Percentiles rank a stretch among this genome's conserved stretches.
Evolutionary conservation across 1,140 invertebrate genomes (phyloP).

Genomic region (Drosophila setifemur): DNA sequence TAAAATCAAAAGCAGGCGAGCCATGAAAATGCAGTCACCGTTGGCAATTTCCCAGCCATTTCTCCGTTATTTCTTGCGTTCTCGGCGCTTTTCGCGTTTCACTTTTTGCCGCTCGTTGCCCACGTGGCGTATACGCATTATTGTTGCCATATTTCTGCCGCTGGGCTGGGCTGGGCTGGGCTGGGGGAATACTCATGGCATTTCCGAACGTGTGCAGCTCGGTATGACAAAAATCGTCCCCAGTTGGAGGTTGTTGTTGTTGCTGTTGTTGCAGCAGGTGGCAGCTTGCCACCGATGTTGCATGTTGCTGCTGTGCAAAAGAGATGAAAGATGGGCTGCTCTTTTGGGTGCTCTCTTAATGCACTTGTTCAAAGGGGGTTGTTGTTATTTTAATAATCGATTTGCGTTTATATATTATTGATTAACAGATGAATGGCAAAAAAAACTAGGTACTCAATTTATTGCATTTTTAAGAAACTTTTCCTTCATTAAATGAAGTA

Average conservation of each 20-base stretch:
- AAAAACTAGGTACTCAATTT: no score
- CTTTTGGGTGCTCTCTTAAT: no score
- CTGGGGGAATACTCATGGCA: constrained; percentile 1
- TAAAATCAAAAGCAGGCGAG: constrained; percentile 15
- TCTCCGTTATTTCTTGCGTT: no score
- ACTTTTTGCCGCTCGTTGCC: background rate
- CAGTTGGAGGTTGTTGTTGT: background rate
- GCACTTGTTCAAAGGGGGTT: no score
- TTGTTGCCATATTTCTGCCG: constrained; percentile 33
- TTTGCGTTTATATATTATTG: no score
- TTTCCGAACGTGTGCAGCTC: constrained; percentile 8
- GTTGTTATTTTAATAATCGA: no score
- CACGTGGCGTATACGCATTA: constrained; percentile 45
- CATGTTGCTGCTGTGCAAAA: constrained; percentile 1
- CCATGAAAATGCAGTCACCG: constrained; percentile 27
- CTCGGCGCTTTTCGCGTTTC: background rate
- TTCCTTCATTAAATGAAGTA: no score
- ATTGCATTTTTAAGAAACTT: no score
- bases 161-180: background rate
- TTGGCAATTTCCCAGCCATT: constrained; percentile 6
- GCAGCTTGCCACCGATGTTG: background rate
- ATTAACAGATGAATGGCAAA: no score
- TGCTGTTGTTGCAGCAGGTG: constrained; percentile 4
- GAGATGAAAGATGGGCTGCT: background rate
- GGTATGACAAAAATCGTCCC: constrained; percentile 35